These are phyloP conservation scores for Lissocephala sabroskyi DNA, from an alignment of 2,888 invertebrate genomes.

Conservation along the genomic window DNA sequence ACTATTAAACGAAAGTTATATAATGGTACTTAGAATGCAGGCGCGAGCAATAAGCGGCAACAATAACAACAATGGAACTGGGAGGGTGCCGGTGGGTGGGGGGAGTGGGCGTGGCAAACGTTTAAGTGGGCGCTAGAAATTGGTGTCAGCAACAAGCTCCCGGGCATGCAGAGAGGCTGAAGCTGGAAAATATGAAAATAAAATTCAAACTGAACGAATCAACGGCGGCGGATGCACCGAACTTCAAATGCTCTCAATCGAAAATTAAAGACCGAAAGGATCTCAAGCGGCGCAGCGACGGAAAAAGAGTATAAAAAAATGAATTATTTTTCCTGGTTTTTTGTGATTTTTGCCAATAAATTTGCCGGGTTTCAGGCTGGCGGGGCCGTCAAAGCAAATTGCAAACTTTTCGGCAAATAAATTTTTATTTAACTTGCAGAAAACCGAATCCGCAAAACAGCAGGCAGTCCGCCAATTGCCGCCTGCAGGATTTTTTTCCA, in stretches of 20 bases:
- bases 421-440: constrained; percentile 33
- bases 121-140: constrained; percentile 33
- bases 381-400: constrained; percentile 6
- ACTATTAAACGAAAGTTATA: constrained; percentile 60
- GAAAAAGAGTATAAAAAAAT: constrained; percentile 5
- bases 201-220: constrained; percentile 25
- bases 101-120: constrained; percentile 9
- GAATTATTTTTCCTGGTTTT: neutral
- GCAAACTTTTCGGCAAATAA: constrained; percentile 36
- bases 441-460: neutral
- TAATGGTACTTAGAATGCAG: constrained; percentile 35
- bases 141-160: constrained; percentile 43
- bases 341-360: constrained; percentile 37
- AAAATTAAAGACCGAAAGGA: no score
- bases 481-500: no score
- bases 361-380: constrained; percentile 6
- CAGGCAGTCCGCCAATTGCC: neutral
- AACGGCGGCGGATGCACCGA: neutral
- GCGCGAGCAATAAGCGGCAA: constrained; percentile 5
- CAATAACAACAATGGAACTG: constrained; percentile 15
- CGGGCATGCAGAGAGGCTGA: constrained; percentile 11
- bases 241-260: no score
- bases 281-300: no score
- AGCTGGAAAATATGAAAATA: constrained; percentile 18
- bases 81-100: no score